These are phyloP conservation scores for Actinernus sp. DNA, from an alignment of 92 coral and sea anemone genomes.

Conservation along the genomic window DNA sequence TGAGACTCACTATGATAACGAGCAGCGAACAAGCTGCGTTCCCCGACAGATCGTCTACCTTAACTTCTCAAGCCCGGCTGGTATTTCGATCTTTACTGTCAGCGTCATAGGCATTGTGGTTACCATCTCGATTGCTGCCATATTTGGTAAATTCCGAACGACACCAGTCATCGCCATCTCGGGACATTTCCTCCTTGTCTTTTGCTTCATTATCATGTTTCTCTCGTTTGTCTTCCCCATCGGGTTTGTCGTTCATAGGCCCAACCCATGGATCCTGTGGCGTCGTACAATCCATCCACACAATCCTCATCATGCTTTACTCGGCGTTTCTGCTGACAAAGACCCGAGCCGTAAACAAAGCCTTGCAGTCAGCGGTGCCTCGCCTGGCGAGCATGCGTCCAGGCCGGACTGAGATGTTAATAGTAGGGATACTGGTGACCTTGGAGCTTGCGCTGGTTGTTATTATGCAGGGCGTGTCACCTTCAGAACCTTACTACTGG, in stretches of 20 bases:
- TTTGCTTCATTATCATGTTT: slow-evolving; percentile 56
- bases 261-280: slow-evolving; percentile 68
- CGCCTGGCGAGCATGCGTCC: slow-evolving; percentile 47
- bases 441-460: slow-evolving; percentile 69
- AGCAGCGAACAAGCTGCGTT: slow-evolving; percentile 65
- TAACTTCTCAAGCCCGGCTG: slow-evolving; percentile 61
- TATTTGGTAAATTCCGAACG: slow-evolving; percentile 41
- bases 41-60: slow-evolving; percentile 64
- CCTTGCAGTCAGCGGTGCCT: slow-evolving; percentile 64
- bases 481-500: slow-evolving; percentile 55
- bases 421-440: slow-evolving; percentile 46
- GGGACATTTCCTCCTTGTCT: slow-evolving; percentile 38
- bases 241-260: slow-evolving; percentile 50
- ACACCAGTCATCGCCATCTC: slow-evolving; percentile 82
- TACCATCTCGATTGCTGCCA: slow-evolving; percentile 43
- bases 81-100: slow-evolving; percentile 59
- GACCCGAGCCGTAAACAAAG: slow-evolving; percentile 65
- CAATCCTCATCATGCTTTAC: slow-evolving; percentile 46
- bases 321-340: slow-evolving; percentile 77
- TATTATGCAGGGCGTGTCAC: slow-evolving; percentile 63
- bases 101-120: slow-evolving; percentile 69
- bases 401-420: slow-evolving; percentile 40
- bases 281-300: slow-evolving; percentile 42
- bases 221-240: slow-evolving; percentile 61
- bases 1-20: slow-evolving; percentile 76